Evolutionary conservation across 2,888 invertebrate species (phyloP), one percentile per base, ranked within the genome.

Genomic region (Archips xylosteana): DNA sequence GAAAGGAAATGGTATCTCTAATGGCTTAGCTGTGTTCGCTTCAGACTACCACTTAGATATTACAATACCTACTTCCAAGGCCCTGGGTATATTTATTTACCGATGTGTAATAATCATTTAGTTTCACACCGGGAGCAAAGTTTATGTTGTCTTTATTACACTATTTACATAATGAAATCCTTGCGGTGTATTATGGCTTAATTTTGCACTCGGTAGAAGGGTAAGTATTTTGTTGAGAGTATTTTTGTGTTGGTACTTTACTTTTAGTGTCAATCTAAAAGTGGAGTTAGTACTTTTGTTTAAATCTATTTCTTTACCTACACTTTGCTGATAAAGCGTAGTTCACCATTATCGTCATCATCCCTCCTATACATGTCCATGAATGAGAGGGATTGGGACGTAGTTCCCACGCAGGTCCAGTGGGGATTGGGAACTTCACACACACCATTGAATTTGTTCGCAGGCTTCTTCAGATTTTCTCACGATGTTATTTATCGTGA

Each of bases 1-100:
- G 51, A 62, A 49, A 57, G 74, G 72, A 72, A 76, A 76, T 66
- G 73, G 65, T 49, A 32, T 12, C 66, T 66, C 63, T 77, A 76
- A 77, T 73, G 73, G 76, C 45, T 75, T 71, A 70, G 71, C 69
- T 76, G 65, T 75, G 75, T 75, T 63, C 63, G 65, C 70, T 51
- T 57, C 32, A 23, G 70, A 15, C 59, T 62, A 1, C 61, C 45
- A 59, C 61, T 54, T 45, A 51, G 74, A 72, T 71, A 75, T 76
- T 77, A 70, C 66, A 62, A 67, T 75, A 63, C 70, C 32, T 57
- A n/a, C 63, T 65, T 71, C 67, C 47, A 71, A 32, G 49, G 60
- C 49, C 6, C 39, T 49, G 47, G 47, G 12, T 61, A 61, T 51
- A 51, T 70, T 70, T 70, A 62, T 51, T 39, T 42, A 62, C 57